Conservation (phyloP, 1,140 invertebrate genomes). For the Panagrolaimus sp. region DNA sequence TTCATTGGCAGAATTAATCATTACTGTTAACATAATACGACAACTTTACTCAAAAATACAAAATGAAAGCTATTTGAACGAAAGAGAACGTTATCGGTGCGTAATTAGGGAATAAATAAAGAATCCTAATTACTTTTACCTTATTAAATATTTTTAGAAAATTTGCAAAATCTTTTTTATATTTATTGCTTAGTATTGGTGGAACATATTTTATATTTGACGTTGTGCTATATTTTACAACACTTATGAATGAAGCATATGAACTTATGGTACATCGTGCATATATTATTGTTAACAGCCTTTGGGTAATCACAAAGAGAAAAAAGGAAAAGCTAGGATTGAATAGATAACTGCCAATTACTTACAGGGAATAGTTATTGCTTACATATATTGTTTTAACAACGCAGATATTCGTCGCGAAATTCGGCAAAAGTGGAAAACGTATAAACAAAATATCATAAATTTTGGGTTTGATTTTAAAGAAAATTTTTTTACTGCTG, state of each 20-base stretch:
- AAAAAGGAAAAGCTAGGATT: too few relatives aligned
- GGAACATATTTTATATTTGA: not conserved
- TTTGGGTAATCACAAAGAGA: conserved; percentile 1
- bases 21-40: not conserved
- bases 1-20: not conserved
- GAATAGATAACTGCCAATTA: not conserved
- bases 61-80: not conserved
- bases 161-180: not conserved
- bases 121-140: not conserved
- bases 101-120: too few relatives aligned
- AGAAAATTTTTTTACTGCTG: not conserved
- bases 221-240: not conserved
- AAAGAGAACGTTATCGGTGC: conserved; percentile 1
- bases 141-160: not conserved
- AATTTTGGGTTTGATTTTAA: conserved; percentile 10
- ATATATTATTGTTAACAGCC: not conserved
- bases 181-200: conserved; percentile 3
- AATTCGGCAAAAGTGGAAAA: not conserved
- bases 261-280: not conserved
- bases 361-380: not conserved
- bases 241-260: not conserved
- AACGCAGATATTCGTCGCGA: not conserved
- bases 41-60: not conserved
- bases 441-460: not conserved
- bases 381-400: conserved; percentile 4